Evolutionary conservation across 2,888 invertebrate genomes (phyloP).

Genomic region (Sclerodermus sp.): DNA sequence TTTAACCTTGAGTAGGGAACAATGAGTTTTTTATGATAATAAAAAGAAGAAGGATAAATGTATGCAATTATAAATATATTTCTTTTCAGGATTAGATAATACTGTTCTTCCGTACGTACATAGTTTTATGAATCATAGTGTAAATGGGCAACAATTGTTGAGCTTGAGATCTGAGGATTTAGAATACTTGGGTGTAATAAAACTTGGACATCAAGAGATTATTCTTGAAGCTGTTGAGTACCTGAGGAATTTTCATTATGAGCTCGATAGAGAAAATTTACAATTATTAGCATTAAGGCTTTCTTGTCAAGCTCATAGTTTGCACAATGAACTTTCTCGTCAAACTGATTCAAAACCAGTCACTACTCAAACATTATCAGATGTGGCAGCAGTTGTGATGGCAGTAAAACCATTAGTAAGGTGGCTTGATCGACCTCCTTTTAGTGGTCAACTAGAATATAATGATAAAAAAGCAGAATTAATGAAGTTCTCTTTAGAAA

Average conservation of each 20-base stretch:
- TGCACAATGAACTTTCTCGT: constrained; percentile 70
- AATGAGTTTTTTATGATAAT: too few species aligned
- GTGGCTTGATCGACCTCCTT: constrained; percentile 82
- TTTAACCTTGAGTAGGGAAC: too few species aligned
- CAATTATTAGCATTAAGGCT: constrained; percentile 85
- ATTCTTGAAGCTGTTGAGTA: constrained; percentile 91
- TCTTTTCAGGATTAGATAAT: constrained; percentile 72
- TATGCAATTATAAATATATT: background rate
- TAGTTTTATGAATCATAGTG: constrained; percentile 76
- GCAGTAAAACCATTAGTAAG: constrained; percentile 85
- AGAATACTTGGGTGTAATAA: constrained; percentile 80
- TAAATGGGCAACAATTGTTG: constrained; percentile 81
- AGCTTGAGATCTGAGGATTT: constrained; percentile 86
- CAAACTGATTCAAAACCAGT: constrained; percentile 65
- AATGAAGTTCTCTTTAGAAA: constrained; percentile 78
- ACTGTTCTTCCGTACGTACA: constrained; percentile 79
- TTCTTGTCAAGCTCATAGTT: constrained; percentile 78
- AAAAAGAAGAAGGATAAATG: background rate
- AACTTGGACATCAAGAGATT: constrained; percentile 92
- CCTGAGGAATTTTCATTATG: constrained; percentile 87
- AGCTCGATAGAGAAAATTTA: constrained; percentile 86
- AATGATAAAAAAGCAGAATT: constrained; percentile 72
- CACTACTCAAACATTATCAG: constrained; percentile 79
- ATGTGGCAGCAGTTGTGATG: constrained; percentile 81
- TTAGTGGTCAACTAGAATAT: constrained; percentile 70